Conservation (phyloP, 2,888 invertebrate species). For the Drosophila sordidapex region DNA sequence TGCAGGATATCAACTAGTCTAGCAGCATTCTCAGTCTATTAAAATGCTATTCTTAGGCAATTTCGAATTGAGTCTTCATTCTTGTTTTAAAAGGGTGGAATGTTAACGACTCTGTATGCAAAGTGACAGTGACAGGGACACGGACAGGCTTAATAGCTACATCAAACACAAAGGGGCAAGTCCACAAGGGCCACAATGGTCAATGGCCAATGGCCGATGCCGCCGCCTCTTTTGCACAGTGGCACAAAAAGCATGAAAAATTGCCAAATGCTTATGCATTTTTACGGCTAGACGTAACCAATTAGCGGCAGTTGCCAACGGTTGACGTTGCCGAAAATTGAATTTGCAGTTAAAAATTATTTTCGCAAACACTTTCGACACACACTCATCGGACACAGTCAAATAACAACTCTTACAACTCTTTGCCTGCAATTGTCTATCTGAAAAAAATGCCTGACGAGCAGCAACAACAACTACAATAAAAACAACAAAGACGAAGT, state of each 20-base stretch:
- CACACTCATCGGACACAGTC: conserved; percentile 18
- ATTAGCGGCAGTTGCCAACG: conserved; percentile 36
- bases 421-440: conserved; percentile 48
- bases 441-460: conserved; percentile 52
- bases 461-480: conserved; percentile 25
- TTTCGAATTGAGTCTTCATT: conserved; percentile 5
- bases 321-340: conserved; percentile 54
- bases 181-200: conserved; percentile 6
- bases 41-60: conserved; percentile 5
- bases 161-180: conserved; percentile 59
- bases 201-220: conserved; percentile 6
- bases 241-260: conserved; percentile 49
- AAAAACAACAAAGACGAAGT: not conserved
- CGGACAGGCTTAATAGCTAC: conserved; percentile 53
- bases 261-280: conserved; percentile 39
- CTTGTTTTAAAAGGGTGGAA: conserved; percentile 28
- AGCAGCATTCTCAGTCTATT: not conserved
- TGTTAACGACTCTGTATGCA: conserved; percentile 65
- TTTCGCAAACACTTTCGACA: conserved; percentile 28
- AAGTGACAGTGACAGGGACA: conserved; percentile 59
- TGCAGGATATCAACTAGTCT: not conserved
- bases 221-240: conserved; percentile 48
- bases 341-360: conserved; percentile 52
- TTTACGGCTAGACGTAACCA: conserved; percentile 58
- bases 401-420: conserved; percentile 9